Conservation (phyloP, 2,113 vertebrate genomes). For the Anguilla rostrata region DNA sequence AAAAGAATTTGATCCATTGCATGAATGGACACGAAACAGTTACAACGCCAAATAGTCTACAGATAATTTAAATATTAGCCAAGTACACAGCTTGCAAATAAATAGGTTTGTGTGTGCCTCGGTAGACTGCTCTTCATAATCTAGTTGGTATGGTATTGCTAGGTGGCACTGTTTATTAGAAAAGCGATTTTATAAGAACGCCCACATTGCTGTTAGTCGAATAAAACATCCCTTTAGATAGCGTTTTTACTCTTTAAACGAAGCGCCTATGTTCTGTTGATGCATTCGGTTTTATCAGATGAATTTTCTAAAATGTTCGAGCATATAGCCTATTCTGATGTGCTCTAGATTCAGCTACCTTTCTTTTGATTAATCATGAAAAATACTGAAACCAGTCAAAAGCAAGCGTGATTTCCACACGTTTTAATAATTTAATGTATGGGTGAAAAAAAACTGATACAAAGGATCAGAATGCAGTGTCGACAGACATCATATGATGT, state of each 20-base stretch:
- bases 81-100: not conserved
- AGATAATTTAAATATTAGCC: not conserved
- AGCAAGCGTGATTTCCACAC: no score
- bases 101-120: not conserved
- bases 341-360: no score
- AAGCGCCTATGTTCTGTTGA: not conserved
- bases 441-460: not conserved
- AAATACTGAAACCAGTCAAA: no score
- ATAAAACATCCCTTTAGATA: not conserved
- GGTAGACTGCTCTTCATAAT: not conserved
- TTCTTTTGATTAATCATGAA: no score
- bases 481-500: not conserved
- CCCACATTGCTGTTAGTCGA: not conserved
- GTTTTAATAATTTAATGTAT: slow-evolving; percentile 4
- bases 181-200: not conserved
- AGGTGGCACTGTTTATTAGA: slow-evolving; percentile 50
- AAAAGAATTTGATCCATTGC: no score
- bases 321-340: not conserved
- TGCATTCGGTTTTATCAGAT: not conserved
- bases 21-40: not conserved
- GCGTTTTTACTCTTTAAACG: not conserved
- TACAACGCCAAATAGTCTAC: not conserved
- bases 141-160: slow-evolving; percentile 28
- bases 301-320: not conserved
- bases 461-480: not conserved